Evolutionary conservation across 23 tunicate genomes (phyloP), one percentile per base, ranked within the genome.

Genomic region (Diplosoma virens): DNA sequence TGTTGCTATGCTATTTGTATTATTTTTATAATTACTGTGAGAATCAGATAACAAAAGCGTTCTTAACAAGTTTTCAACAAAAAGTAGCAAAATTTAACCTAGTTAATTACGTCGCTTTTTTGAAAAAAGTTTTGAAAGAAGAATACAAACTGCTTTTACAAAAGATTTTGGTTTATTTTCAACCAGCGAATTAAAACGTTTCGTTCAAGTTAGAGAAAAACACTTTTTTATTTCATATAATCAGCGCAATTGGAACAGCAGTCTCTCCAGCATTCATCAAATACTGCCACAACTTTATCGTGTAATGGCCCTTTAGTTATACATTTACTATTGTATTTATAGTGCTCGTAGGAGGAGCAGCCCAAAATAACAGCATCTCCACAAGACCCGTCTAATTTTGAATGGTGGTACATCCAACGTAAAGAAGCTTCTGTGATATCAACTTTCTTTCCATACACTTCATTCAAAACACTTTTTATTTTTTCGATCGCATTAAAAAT

Each of bases 291-390:
- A 58, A 93, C 83, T 50, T 71, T 50, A 14, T 87, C 86, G 66
- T 87, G 82, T 18, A 94, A 69, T 23, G 87, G 83, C 11, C 82
- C 86, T 59, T 82, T 73, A 25, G 37, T 21, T 11, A 78, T 55
- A 53, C 66, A 82, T 22, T 36, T 18, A 22, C 87, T 25, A 73
- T 94, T 94, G 61, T 54, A 54, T 1, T 73, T 68, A 27, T 77
- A 84, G 59, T 94, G 93, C 48, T 78, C 69, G 22, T 73, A 29
- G 25, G 59, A 53, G 17, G 86, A 60, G 31, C 84, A 76, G 5
- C 98, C 98, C 11, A 94, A 28, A 36, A 94, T 79, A 27, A 94
- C 88, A 4, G 90, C 94, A 82, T 94, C 98, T 17, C 98, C 94
- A 25, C 25, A 68, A 25, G 33, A 28, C 7, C 93, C 84, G 30